Evolutionary conservation across 2,113 vertebrate genomes (phyloP), one percentile per base, ranked within the genome.

Genomic region (Osmerus mordax): DNA sequence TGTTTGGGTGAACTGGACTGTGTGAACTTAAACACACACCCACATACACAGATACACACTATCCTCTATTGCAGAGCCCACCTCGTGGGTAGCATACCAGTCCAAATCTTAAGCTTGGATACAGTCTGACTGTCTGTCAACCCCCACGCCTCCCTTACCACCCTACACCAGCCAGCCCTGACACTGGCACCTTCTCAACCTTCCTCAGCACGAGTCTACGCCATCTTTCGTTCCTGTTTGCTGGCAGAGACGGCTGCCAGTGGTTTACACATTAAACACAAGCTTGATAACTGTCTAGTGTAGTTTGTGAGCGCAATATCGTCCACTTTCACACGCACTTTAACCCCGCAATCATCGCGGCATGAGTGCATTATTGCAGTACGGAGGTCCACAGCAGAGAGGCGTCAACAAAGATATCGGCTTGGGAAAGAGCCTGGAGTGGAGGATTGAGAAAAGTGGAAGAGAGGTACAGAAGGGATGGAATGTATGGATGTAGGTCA

Each of bases 401-500:
- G 86, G 90, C 91, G 84, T 88, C 93, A 92, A 95, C 97, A 96
- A 96, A 96, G 95, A 96, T 96, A 95, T 77, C 86, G 86, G 81
- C 90, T 86, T 91, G 85, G 69, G 53, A 88, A 85, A 84, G 65
- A 47, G 41, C n/a, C 60, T 28, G 23, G 28, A 54, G 28, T 2
- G 14, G 6, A 62, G 53, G 28, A 18, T 12, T 52, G 32, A 61
- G 23, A 5, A 52, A 47, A 55, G 36, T 68, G 63, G 29, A 62
- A 56, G 47, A 65, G 58, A 21, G 47, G 56, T 60, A 68, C 61
- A 60, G 28, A 23, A 7, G 47, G n/a, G 59, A 25, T 13, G 29
- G 29, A 16, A 64, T 23, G 25, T 23, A 29, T 15, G 0, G 60
- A 15, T 14, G 60, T 12, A 62, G 12, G 23, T 14, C 21, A 28